Percentiles rank a stretch among this genome's conserved stretches.
phyloP scores from a whole-genome alignment of 2,888 invertebrate species.

The Caradrina kadenii region DNA sequence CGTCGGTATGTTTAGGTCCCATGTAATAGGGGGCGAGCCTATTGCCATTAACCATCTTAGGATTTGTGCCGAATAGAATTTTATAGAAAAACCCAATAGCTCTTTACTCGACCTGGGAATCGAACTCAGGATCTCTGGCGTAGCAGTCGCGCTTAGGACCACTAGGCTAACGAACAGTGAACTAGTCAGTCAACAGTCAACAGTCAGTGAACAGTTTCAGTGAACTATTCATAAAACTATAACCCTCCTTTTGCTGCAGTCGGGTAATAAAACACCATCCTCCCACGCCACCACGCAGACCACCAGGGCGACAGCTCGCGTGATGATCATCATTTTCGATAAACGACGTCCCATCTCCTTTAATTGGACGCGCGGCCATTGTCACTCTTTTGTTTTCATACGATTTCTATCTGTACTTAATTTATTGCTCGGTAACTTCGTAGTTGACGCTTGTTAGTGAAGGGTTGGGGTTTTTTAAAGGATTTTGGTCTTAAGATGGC shows the following conservation, averaged over 20 bases:
- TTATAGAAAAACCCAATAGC: too few species aligned
- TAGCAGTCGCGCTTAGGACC: too few species aligned
- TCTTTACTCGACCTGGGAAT: too few species aligned
- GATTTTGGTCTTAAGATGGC: constrained; percentile 1
- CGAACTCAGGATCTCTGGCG: too few species aligned
- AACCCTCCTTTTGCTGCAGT: too few species aligned
- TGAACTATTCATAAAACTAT: not conserved
- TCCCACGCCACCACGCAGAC: constrained; percentile 52
- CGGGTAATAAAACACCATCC: constrained; percentile 11
- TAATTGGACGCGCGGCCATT: constrained; percentile 60
- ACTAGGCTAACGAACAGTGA: too few species aligned
- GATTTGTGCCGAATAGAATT: too few species aligned
- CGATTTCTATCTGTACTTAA: constrained; percentile 62
- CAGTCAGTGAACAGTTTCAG: too few species aligned
- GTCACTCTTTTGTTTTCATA: constrained; percentile 58
- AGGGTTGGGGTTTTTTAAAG: constrained; percentile 2
- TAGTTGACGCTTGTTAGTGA: constrained; percentile 27
- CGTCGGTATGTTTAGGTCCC: too few species aligned
- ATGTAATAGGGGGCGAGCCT: too few species aligned
- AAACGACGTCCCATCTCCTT: constrained; percentile 53
- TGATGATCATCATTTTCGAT: constrained; percentile 62
- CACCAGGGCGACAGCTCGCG: constrained; percentile 58
- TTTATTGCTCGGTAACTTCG: constrained; percentile 49
- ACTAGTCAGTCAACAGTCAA: too few species aligned
- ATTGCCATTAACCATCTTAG: too few species aligned